These are phyloP conservation scores for Zygaena filipendulae DNA, from an alignment of 2,888 invertebrate species.

Conservation along the genomic window DNA sequence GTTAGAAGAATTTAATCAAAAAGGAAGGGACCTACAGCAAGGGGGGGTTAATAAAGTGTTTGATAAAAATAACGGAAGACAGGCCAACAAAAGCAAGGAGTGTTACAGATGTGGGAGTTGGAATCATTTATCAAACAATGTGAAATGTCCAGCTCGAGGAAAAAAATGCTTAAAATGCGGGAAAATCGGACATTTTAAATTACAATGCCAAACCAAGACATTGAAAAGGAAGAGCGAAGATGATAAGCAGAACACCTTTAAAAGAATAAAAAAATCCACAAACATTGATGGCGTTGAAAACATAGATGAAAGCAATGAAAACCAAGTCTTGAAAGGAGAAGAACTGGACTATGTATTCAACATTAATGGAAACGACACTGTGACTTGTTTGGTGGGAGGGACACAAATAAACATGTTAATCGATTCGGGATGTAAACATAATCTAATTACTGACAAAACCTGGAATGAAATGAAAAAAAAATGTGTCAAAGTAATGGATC, in stretches of 20 bases:
- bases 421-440: slow-evolving; percentile 17
- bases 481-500: slow-evolving; percentile 4
- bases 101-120: slow-evolving; percentile 7
- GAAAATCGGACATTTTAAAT: slow-evolving; percentile 6
- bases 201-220: neutral
- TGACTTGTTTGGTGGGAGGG: slow-evolving; percentile 16
- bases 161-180: slow-evolving; percentile 13
- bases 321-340: slow-evolving; percentile 1
- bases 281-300: neutral
- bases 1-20: too few species aligned
- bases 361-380: slow-evolving; percentile 5
- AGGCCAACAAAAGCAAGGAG: too few species aligned
- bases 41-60: too few species aligned
- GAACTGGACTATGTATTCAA: slow-evolving; percentile 14
- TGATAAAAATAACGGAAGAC: too few species aligned
- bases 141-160: neutral
- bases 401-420: slow-evolving; percentile 13
- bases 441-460: slow-evolving; percentile 16
- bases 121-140: slow-evolving; percentile 7
- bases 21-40: too few species aligned
- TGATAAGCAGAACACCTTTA: slow-evolving; percentile 6
- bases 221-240: slow-evolving; percentile 11
- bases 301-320: slow-evolving; percentile 1
- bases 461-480: slow-evolving; percentile 14
- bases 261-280: slow-evolving; percentile 8